A percentile compares a stretch with the other conserved stretches of the same genome.
Evolutionary conservation across 2,113 vertebrate species (phyloP).

Genomic region (Ciconia stormi): DNA sequence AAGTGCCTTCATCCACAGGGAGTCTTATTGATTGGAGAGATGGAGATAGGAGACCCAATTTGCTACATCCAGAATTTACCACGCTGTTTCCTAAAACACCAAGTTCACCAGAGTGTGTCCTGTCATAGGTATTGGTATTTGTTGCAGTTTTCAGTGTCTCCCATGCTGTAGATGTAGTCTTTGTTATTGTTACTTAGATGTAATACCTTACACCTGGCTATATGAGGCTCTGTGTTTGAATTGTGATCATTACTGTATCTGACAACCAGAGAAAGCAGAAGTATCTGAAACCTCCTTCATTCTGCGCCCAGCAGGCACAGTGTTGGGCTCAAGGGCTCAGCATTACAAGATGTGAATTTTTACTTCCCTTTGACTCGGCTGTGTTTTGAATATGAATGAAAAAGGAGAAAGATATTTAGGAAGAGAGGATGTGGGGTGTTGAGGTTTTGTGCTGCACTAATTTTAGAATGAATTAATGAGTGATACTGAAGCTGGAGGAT

Average conservation of each 20-base stretch:
- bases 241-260: background rate
- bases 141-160: accelerated
- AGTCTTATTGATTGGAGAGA: background rate
- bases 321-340: background rate
- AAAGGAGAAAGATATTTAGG: background rate
- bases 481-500: background rate
- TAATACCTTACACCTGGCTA: background rate
- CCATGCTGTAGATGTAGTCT: background rate
- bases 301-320: background rate
- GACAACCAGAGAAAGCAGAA: background rate
- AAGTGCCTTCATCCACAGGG: background rate
- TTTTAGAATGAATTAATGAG: background rate
- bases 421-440: background rate
- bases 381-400: background rate
- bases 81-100: background rate
- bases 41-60: background rate
- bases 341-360: accelerated
- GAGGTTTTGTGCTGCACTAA: background rate
- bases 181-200: background rate
- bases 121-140: background rate
- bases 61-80: background rate
- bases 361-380: background rate
- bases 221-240: background rate
- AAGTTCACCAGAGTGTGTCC: background rate
- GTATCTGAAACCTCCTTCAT: background rate